phyloP scores from a whole-genome alignment of 2,113 vertebrate genomes.

The Notiomystis cincta region DNA sequence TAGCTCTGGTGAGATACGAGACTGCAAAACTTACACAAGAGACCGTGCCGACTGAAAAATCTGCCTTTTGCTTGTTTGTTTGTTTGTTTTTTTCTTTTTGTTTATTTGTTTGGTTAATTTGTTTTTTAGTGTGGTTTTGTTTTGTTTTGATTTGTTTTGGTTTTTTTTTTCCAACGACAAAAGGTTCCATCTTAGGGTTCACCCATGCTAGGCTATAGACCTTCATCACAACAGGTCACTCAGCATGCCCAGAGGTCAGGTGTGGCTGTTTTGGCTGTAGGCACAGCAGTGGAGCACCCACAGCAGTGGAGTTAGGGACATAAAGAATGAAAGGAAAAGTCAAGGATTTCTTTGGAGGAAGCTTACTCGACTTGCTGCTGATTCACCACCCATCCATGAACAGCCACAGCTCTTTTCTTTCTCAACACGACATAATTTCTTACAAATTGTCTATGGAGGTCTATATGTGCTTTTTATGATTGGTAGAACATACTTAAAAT shows the following conservation, averaged over 20 bases:
- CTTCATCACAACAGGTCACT: neutral
- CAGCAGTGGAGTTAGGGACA: too few relatives aligned
- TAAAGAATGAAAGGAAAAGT: neutral
- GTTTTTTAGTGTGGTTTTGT: too few relatives aligned
- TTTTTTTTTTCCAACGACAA: fast-evolving
- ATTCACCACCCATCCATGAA: neutral
- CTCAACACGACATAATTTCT: neutral
- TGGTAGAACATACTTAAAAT: neutral
- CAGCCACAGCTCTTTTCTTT: neutral
- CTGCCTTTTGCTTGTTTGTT: neutral
- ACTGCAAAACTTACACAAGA: neutral
- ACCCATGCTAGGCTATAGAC: neutral
- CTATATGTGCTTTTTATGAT: neutral
- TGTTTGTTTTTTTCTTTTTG: neutral
- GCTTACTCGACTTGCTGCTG: fast-evolving
- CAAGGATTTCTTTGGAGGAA: neutral
- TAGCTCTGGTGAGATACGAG: neutral
- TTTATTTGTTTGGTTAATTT: neutral
- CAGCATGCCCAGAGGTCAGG: too few relatives aligned
- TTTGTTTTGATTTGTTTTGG: neutral
- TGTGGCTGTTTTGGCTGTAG: fast-evolving
- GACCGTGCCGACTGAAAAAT: neutral
- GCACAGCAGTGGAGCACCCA: fast-evolving
- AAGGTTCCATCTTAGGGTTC: neutral
- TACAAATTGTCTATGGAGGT: neutral